Base-by-base conservation (phyloP, 2,113 vertebrate genomes). In the Gobio gobio region DNA sequence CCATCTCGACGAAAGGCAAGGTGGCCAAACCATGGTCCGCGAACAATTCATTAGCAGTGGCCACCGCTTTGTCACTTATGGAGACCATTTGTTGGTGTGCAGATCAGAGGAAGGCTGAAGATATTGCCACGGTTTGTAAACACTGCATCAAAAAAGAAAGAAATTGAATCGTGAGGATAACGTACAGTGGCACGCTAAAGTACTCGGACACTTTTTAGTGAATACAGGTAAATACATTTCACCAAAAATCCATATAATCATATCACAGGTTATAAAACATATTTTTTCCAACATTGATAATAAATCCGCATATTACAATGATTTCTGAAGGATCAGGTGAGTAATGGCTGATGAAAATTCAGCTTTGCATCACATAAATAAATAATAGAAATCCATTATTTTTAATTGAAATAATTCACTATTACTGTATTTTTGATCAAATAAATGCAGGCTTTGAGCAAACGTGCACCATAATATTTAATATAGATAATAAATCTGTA, bases 51-150 rank as follows among this genome's bases (percentile, higher is more conserved):
- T 91, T 93, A 80, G 91, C 92, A 91, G 92, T 24, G 70, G 89
- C 89, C 91, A 93, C 90, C 72, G 92, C 91, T 95, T 94, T 91
- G 92, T 94, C 94, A 84, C 93, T 95, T 91, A 96, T 90, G 89
- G 96, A 96, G 92, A 97, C 95, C 96, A 97, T 96, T 93, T 93
- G 94, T 94, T 90, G 90, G 85, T 83, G n/a, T 88, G 85, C 86
- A 5, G 54, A 59, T 24, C 82, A 83, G 89, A 33, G 0, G 82
- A 45, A 76, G 59, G 59, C 70, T 13, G 74, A 64, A 85, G 64
- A 74, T 22, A 40, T 68, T 83, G 72, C 82, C 64, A 54, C 24
- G 18, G 20, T 73, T 75, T 36, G 87, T 47, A 5, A 75, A 29
- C 61, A 40, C 86, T 72, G 86, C 89, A 86, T 90, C 51, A 47